These are phyloP conservation scores for Bradypodion ventrale DNA, from an alignment of 2,797 vertebrate species.

Conservation along the genomic window DNA sequence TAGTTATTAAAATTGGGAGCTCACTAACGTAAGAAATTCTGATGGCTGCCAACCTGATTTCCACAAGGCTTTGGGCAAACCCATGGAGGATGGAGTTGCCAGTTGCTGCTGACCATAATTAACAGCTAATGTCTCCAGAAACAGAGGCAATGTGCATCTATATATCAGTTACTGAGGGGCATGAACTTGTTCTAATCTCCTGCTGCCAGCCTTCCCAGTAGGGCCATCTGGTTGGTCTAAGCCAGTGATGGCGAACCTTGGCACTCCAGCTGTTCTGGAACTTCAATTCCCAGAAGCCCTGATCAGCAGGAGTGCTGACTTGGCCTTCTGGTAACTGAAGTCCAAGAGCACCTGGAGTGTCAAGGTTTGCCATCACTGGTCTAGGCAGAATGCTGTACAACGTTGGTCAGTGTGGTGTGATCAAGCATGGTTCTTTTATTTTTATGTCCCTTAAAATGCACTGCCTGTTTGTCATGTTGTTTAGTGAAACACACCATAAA, in stretches of 20 bases:
- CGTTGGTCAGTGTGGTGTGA: not conserved
- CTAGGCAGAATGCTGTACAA: not conserved
- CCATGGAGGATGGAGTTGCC: not conserved
- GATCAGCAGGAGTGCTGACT: no score
- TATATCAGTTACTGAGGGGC: not conserved
- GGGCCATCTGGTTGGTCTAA: not conserved
- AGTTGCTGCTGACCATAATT: no score
- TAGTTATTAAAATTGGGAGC: no score
- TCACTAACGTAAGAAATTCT: not conserved
- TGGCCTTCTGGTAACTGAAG: no score
- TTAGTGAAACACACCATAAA: not conserved
- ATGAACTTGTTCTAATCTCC: no score
- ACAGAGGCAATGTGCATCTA: no score
- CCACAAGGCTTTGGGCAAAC: not conserved
- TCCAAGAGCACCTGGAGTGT: no score
- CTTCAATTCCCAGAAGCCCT: no score
- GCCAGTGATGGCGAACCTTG: no score
- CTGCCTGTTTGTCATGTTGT: not conserved
- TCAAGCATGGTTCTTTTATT: not conserved
- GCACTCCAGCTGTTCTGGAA: no score
- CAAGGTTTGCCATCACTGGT: no score
- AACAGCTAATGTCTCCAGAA: no score
- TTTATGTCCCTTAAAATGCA: not conserved
- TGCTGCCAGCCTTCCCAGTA: not conserved
- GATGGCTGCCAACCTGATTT: not conserved